A percentile compares a stretch with the other conserved stretches of the same genome.
Evolutionary conservation across 2,113 vertebrate genomes (phyloP).

Genomic region (Leptocoma aspasia): DNA sequence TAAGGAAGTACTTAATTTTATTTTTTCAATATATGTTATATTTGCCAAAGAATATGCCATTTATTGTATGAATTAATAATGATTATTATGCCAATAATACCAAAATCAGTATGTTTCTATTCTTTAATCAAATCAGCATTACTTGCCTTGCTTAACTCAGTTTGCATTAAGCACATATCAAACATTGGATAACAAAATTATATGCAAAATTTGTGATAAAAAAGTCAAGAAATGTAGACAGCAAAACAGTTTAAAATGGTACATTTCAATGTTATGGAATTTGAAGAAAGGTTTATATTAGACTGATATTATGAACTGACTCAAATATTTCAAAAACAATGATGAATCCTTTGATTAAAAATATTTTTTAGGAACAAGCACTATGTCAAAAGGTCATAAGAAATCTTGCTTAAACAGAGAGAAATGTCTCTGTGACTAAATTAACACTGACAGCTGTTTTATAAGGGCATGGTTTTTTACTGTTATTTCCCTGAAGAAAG

Average conservation of each 20-base stretch:
- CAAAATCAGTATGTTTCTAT: background rate
- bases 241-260: background rate
- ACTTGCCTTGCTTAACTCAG: background rate
- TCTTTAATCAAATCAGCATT: background rate
- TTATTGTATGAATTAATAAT: background rate
- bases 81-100: background rate
- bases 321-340: background rate
- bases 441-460: constrained; percentile 10
- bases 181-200: background rate
- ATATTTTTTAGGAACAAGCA: background rate
- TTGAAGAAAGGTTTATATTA: background rate
- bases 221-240: background rate
- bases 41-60: background rate
- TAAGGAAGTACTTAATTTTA: background rate
- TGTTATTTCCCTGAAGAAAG: constrained; percentile 36
- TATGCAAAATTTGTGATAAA: background rate
- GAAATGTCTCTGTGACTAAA: constrained; percentile 12
- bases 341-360: background rate
- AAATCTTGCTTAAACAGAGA: background rate
- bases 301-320: background rate
- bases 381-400: background rate
- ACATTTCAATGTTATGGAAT: background rate
- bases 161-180: background rate
- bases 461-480: background rate
- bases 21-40: background rate